Base-by-base conservation (phyloP, 2,888 invertebrate genomes). In the Gerris lacustris region DNA sequence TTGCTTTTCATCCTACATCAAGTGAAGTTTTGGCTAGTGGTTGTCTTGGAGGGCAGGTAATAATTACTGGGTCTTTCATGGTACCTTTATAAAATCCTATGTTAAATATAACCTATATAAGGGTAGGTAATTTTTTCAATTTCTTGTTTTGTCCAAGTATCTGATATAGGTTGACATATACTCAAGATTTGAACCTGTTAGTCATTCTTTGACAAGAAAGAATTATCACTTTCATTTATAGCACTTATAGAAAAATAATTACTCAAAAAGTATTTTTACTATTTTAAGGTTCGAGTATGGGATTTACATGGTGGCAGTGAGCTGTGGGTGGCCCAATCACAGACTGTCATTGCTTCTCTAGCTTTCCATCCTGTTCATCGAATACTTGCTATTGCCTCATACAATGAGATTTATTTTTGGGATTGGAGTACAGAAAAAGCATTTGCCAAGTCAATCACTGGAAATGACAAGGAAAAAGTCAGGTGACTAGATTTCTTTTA, bases 341-440 rank as follows among this genome's bases (percentile, higher is more conserved):
- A 87, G 78, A 87, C 88, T 17, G 90, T 89, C 31, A 92, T 94
- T 76, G 89, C 93, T 4, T 93, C 93, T 0, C 84, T 94, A 74
- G 89, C 93, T 6, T 94, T 94, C 81, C 94, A 94, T 80, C 94
- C 94, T 0, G 85, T 86, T 43, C 90, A 91, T 77, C 86, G 90
- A 76, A 82, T 93, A 72, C 82, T 94, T 69, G 92, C 91, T n/a
- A 90, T 94, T 77, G 93, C 93, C 31, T 90, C 92, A 0, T 87
- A 85, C 78, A 92, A 92, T 82, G 88, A 90, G 79, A 83, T 94
- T 7, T 88, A 90, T 79, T 92, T 94, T 80, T 94, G 94, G 94
- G 91, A 94, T 79, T 94, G 94, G 93, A 88, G 87, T 77, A 86
- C 86, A 76, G 85, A 89, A 1, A 85, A 88, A 71, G 91, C 91